Evolutionary conservation across 2,113 vertebrate genomes (phyloP).

Genomic region (Dunckerocampus dactyliophorus): DNA sequence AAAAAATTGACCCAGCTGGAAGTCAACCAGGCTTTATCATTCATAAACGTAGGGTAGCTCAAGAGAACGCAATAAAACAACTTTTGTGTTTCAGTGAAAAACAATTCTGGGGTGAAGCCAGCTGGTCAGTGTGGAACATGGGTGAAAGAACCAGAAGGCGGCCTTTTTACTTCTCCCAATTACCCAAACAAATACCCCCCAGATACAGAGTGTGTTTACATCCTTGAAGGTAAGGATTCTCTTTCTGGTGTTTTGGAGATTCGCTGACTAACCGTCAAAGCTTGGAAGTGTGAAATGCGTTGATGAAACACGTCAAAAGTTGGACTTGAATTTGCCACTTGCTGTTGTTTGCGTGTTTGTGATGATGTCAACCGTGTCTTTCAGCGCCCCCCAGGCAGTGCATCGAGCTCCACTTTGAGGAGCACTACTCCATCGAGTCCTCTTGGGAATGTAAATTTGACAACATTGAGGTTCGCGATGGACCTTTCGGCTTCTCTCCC

Average conservation of each 20-base stretch:
- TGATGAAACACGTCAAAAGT: conserved; percentile 23
- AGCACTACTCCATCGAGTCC: conserved; percentile 96
- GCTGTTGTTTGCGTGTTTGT: conserved; percentile 5
- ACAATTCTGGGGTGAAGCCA: conserved; percentile 89
- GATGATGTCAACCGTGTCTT: conserved; percentile 52
- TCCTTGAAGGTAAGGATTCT: conserved; percentile 90
- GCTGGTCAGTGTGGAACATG: conserved; percentile 93
- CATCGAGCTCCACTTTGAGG: conserved; percentile 96
- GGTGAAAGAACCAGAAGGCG: conserved; percentile 95
- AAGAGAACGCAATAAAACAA: no score
- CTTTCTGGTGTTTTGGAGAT: conserved; percentile 15
- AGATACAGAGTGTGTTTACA: conserved; percentile 94
- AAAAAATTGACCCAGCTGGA: no score
- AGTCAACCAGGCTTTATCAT: no score
- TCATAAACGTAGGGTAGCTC: no score
- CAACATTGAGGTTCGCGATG: conserved; percentile 97
- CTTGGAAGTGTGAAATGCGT: conserved; percentile 16
- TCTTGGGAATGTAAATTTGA: conserved; percentile 99
- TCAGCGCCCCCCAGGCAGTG: conserved; percentile 95
- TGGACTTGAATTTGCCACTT: not conserved
- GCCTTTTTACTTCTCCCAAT: conserved; percentile 96
- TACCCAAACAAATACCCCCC: conserved; percentile 98
- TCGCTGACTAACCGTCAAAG: conserved; percentile 14
- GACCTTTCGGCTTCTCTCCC: conserved; percentile 97
- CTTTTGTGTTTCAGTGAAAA: conserved; percentile 78